Percentiles rank a stretch among this genome's conserved stretches.
Conservation (phyloP, 2,888 invertebrate species). For the Teinopalpus imperialis region DNA sequence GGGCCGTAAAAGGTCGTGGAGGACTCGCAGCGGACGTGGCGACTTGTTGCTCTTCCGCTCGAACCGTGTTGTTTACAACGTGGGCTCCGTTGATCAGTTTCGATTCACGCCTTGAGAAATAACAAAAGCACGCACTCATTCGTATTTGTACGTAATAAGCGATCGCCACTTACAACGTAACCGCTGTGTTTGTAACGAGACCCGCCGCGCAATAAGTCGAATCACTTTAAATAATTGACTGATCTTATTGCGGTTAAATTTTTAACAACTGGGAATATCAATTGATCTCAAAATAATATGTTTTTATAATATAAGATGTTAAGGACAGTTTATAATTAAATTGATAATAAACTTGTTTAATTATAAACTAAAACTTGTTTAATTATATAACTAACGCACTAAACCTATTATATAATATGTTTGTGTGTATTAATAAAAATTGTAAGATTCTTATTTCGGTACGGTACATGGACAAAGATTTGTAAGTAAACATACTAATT, state of each 20-base stretch:
- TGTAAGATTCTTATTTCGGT: too few species aligned
- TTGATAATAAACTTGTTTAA: too few species aligned
- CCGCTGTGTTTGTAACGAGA: conserved; percentile 26
- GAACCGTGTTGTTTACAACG: conserved; percentile 52
- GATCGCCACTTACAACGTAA: conserved; percentile 25
- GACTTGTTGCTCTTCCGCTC: conserved; percentile 64
- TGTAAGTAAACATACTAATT: too few species aligned
- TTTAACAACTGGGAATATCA: neutral
- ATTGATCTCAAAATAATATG: neutral
- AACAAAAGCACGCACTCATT: conserved; percentile 34
- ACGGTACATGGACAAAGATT: too few species aligned
- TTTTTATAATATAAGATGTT: too few species aligned
- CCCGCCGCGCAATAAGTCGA: neutral
- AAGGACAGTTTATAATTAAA: too few species aligned
- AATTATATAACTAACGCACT: too few species aligned
- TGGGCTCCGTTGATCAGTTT: conserved; percentile 46
- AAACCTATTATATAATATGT: too few species aligned
- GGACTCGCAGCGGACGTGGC: conserved; percentile 41
- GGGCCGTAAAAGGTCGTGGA: conserved; percentile 51
- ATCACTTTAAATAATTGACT: conserved; percentile 11
- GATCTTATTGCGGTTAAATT: conserved; percentile 13
- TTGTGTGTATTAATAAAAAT: too few species aligned
- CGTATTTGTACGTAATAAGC: conserved; percentile 38
- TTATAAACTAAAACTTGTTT: too few species aligned
- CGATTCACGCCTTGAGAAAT: conserved; percentile 34